phyloP scores from a whole-genome alignment of 2,888 invertebrate genomes.

The Troglohyphantes excavatus region DNA sequence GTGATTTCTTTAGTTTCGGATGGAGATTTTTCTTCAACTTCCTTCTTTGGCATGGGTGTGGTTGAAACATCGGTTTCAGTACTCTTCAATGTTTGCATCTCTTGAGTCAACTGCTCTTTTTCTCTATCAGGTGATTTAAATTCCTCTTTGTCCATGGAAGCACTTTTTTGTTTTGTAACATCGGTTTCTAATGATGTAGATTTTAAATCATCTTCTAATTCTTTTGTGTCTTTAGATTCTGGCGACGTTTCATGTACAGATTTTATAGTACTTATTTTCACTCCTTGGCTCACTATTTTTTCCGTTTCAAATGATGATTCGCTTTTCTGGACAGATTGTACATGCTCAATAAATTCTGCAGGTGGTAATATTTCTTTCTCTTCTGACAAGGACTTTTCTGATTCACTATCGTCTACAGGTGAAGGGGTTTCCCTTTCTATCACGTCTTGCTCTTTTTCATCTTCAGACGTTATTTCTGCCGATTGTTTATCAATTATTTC shows the following conservation, averaged over 20 bases:
- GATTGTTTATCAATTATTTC: too few relatives aligned
- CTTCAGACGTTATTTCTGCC: slow-evolving; percentile 2
- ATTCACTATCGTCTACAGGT: neutral
- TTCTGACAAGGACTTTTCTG: neutral
- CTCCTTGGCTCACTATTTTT: neutral
- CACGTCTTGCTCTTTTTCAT: neutral
- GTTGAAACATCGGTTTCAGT: neutral
- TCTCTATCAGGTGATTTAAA: neutral
- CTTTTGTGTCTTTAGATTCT: neutral
- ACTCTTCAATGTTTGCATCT: neutral
- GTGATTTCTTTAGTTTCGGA: neutral
- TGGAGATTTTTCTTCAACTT: neutral
- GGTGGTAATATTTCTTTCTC: neutral
- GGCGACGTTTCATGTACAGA: too few relatives aligned
- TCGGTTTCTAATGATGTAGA: neutral
- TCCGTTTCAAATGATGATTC: neutral
- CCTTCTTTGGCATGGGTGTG: too few relatives aligned
- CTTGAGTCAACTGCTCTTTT: neutral
- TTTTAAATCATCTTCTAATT: neutral
- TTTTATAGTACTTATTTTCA: neutral
- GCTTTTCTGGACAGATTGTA: neutral
- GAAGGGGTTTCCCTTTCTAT: neutral
- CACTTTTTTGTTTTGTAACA: neutral
- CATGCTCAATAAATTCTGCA: neutral
- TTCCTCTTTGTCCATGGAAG: neutral